These are phyloP conservation scores for Eulithis testata DNA, from an alignment of 2,888 invertebrate genomes.

Conservation along the genomic window DNA sequence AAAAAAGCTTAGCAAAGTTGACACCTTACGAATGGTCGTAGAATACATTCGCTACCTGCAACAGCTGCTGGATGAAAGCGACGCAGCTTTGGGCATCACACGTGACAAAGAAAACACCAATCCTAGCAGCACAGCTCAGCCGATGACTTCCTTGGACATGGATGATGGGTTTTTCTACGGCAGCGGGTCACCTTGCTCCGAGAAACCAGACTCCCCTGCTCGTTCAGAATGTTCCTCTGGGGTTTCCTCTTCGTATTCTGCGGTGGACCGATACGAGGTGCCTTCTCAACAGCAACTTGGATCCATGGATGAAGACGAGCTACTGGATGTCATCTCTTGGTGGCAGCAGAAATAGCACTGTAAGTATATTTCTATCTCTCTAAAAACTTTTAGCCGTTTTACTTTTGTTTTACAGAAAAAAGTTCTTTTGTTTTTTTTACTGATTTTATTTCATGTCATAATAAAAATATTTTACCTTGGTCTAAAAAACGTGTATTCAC, in stretches of 20 bases:
- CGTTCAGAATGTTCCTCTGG: constrained; percentile 88
- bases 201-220: constrained; percentile 89
- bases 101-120: constrained; percentile 78
- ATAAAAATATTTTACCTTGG: neutral
- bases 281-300: constrained; percentile 84
- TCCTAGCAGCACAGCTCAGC: constrained; percentile 66
- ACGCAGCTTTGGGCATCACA: constrained; percentile 83
- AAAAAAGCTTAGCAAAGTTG: constrained; percentile 95
- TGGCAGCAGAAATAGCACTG: constrained; percentile 89
- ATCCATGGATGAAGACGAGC: constrained; percentile 94
- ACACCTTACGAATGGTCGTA: constrained; percentile 94
- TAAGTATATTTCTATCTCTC: constrained; percentile 52
- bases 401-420: constrained; percentile 3
- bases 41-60: constrained; percentile 95
- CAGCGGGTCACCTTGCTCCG: constrained; percentile 86
- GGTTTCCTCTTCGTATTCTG: constrained; percentile 79
- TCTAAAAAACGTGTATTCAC: neutral
- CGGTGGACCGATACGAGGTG: constrained; percentile 74
- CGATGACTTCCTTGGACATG: constrained; percentile 77
- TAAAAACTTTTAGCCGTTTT: neutral
- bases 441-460: neutral
- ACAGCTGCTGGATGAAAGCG: constrained; percentile 90
- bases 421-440: constrained; percentile 17
- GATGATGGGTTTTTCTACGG: constrained; percentile 81
- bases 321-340: constrained; percentile 93